Evolutionary conservation across 2,113 vertebrate genomes (phyloP), one percentile per base, ranked within the genome.

Genomic region (Chloroceryle aenea): DNA sequence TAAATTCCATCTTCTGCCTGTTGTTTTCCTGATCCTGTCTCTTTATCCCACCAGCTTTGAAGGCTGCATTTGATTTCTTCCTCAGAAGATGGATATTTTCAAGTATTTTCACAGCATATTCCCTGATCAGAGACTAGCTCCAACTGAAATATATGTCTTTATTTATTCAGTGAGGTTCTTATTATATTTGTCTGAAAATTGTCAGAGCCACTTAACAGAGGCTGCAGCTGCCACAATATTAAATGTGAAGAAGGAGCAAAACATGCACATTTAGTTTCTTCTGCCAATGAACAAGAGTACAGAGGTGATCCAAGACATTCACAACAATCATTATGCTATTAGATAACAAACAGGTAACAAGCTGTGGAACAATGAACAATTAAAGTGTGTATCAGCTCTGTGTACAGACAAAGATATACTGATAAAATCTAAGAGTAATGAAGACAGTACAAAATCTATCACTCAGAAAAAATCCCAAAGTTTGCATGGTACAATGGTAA

Each of bases 151-250:
- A 14, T 69, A 59, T 66, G 62, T 71, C 34, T 96, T 91, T 91
- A 87, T 95, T 95, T 97, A 89, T 76, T 73, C 68, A 86, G 18
- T 81, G 73, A 87, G 69, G 50, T 92, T 93, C 79, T 84, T 93
- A 84, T 78, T 95, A 56, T 79, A 91, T 55, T 72, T 76, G 56
- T 40, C 71, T 79, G 59, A 91, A 93, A 96, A 91, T 8, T 93
- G 63, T 72, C 63, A 93, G 53, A 92, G 63, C 12, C 59, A 61
- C 90, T 95, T 80, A 82, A 90, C 78, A 90, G 80, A 56, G 17
- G 16, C 69, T 89, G 48, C 36, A 94, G 66, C 89, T 96, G 75
- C 42, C 68, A 72, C 58, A 63, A 45, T 80, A 95, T 87, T 73
- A 91, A 85, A 91, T 17, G 10, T 52, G 42, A 92, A 73, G 25